Evolutionary conservation across 2,888 invertebrate species (phyloP).

Genomic region (Pherbina coryleti): DNA sequence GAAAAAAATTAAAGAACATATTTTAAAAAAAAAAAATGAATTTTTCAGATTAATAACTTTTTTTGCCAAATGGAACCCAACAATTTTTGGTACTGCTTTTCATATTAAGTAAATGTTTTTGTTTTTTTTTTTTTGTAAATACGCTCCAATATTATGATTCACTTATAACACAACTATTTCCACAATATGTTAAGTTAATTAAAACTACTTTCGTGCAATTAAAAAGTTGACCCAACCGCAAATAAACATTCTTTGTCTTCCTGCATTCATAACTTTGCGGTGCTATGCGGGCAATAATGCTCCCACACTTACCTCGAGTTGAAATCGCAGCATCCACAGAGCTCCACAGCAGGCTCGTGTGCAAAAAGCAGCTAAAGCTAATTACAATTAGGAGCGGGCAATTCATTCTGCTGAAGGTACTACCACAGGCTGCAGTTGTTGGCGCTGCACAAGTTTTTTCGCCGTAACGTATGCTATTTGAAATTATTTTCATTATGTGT

Average conservation of each 20-base stretch:
- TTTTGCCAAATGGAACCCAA: too few relatives aligned
- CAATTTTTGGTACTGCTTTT: too few relatives aligned
- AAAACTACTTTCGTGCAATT: neutral
- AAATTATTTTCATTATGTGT: constrained; percentile 60
- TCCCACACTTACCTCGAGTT: constrained; percentile 66
- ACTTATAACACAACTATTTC: too few relatives aligned
- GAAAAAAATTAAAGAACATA: too few relatives aligned
- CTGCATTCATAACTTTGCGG: neutral
- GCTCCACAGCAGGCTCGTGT: constrained; percentile 61
- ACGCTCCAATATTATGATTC: too few relatives aligned
- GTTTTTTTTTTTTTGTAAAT: too few relatives aligned
- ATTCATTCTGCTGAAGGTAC: constrained; percentile 58
- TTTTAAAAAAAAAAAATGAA: too few relatives aligned
- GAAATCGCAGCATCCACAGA: constrained; percentile 66
- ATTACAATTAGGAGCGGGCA: constrained; percentile 68
- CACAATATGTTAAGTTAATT: neutral
- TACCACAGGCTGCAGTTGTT: constrained; percentile 43
- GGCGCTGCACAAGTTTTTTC: constrained; percentile 39
- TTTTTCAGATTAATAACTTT: too few relatives aligned
- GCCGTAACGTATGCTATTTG: constrained; percentile 57
- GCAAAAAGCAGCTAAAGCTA: constrained; percentile 67
- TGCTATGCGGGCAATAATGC: neutral
- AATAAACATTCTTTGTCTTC: neutral
- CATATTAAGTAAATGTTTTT: too few relatives aligned
- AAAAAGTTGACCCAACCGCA: neutral